A percentile compares a stretch with the other conserved stretches of the same genome.
Evolutionary conservation across 2,888 invertebrate genomes (phyloP).

Genomic region (Spisula subtruncata): DNA sequence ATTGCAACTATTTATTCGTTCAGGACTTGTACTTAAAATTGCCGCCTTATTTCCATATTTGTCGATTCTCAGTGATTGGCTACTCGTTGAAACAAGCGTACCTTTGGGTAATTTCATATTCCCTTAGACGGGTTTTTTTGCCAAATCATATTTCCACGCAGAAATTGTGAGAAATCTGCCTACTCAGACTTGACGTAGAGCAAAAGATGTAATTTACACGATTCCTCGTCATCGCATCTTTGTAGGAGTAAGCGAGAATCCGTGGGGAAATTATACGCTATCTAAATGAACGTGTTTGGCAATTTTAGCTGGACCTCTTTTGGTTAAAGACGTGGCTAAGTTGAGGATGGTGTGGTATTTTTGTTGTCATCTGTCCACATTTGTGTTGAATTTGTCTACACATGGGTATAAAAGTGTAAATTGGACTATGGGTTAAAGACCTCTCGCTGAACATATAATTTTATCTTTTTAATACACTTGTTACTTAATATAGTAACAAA

Average conservation of each 20-base stretch:
- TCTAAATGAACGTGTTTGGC: not conserved
- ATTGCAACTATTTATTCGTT: no score
- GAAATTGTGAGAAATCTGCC: constrained; percentile 38
- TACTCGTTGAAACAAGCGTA: not conserved
- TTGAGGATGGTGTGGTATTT: not conserved
- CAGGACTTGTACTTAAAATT: no score
- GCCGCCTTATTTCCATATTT: constrained; percentile 3
- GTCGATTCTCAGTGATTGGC: not conserved
- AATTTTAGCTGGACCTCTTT: not conserved
- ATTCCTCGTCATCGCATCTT: not conserved
- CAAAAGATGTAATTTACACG: constrained; percentile 41
- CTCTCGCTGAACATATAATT: no score
- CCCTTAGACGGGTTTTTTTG: not conserved
- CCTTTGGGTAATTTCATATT: constrained; percentile 23
- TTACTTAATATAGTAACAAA: no score
- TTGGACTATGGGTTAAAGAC: no score
- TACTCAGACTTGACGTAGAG: constrained; percentile 26
- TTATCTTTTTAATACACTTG: no score
- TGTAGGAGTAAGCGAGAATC: not conserved
- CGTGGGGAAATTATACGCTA: not conserved
- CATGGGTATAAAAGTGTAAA: no score
- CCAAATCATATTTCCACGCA: constrained; percentile 37
- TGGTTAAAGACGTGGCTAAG: no score
- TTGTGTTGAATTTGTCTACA: no score
- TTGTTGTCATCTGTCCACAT: not conserved